Base-by-base conservation (phyloP, 2,113 vertebrate genomes). In the Equus przewalskii region DNA sequence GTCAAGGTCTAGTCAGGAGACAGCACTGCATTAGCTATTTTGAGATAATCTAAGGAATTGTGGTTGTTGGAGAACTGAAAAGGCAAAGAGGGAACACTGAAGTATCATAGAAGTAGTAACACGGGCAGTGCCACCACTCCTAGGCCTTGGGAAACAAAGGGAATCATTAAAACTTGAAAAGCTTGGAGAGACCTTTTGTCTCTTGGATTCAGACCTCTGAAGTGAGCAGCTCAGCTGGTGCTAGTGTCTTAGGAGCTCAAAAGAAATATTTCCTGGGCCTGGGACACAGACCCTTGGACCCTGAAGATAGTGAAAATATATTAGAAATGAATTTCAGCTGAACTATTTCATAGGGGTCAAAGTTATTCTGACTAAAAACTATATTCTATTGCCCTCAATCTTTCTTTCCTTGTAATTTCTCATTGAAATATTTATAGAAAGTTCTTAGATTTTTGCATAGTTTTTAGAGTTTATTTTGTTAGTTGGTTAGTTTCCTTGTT, bases 381-480 rank as follows among this genome's bases (percentile, higher is more conserved):
- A 0, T 83, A 51, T 79, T 94, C 49, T 83, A 7, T 69, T 91
- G 36, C 58, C 6, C n/a, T 96, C 21, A 24, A 7, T 56, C 65
- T 91, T 92, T 81, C 11, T 79, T 84, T 65, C 14, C 73, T 89
- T 76, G 36, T 2, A 82, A 49, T 33, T 95, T 86, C 16, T 76
- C 30, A 28, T 1, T 46, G n/a, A 49, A 62, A 89, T 72, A 67
- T 33, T 65, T 60, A 36, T 30, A 54, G 49, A 54, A 85, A 62
- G 21, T 62, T 44, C 22, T 73, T 75, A 46, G 11, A 90, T 62
- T 92, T 33, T 92, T 79, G 44, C 21, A 41, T 41, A 36, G 15
- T 46, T 89, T 94, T 81, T 62, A 41, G 44, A 41, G 21, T 89
- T 95, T 78, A 16, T 65, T 94, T 89, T 76, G 6, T 87, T 84